Evolutionary conservation across 2,888 invertebrate species (phyloP), one percentile per base, ranked within the genome.

Genomic region (Branchellion lobata): DNA sequence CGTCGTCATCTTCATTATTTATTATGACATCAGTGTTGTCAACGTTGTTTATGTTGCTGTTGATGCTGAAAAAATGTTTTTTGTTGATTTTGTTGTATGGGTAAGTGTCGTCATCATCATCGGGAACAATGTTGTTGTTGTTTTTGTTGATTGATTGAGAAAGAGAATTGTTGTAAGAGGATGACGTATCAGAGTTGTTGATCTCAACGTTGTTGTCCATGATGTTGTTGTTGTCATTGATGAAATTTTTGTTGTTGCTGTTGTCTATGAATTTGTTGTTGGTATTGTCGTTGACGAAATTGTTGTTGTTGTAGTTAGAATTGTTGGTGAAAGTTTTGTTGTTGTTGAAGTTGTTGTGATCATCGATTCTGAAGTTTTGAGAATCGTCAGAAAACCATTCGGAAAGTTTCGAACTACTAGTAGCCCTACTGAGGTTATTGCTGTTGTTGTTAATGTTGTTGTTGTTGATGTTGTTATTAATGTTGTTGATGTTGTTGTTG

Each of bases 351-450:
- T 29, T 65, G 65, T 65, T 65, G 65, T 40, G 40, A 8, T 65
- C 65, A 21, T 27, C 65, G 65, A 27, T 65, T 65, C 29, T 5
- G 8, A 65, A 3, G 24, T 27, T 65, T 29, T 73, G 73, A 11
- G 34, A 34, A n/a, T 36, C 78, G n/a, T 40, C 69, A 29, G 53
- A 51, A 27, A 69, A 69, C 78, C 78, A 79, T 34, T 79, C 79
- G 0, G 79, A 73, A 33, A 79, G 73, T 0, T 71, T 71, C 8
- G 79, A 79, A 36, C 73, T 72, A 29, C 80, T 80, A 3, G 80
- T 51, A 29, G 80, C 53, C 21, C 69, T 61, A 18, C 76, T 69
- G 76, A 76, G 31, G 33, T 33, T 79, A 8, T 74, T 40, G 75
- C 75, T 53, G 40, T 36, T 57, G 24, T 34, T 34, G 31, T 34